Base-by-base conservation (phyloP, 2,113 vertebrate species). In the Oncorhynchus keta region DNA sequence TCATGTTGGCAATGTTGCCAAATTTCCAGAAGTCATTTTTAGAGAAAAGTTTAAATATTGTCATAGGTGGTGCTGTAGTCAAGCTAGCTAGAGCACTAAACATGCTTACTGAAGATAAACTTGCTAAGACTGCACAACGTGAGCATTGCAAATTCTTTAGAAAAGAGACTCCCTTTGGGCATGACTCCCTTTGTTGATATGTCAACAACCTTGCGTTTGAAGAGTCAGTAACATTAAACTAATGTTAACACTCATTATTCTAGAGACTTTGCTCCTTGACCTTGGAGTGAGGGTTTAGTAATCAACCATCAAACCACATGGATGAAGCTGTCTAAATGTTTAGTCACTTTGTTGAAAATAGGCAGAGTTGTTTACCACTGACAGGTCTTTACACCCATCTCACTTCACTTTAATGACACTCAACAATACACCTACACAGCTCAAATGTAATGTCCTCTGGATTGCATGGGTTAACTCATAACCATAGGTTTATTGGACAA, bases 101-200 rank as follows among this genome's bases (percentile, higher is more conserved):
- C 39, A 9, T 39, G 39, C 39, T 9, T 39, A 2, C 39, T 8
- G 39, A 45, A 45, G 39, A 45, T 45, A 45, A 45, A 45, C 39
- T 11, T 39, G 35, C 35, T 39, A 39, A 39, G 9, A 45, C 39
- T 11, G 39, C 39, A 45, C 39, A 45, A 45, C 39, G 9, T 11
- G 39, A 45, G 9, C 9, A 0, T 45, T 45, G 9, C 39, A 45
- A 45, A 45, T 45, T 74, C 20, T n/a, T 8, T 45, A 45, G 39
- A 45, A 45, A 45, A 45, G 9, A 11, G 39, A 12, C 39, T 79
- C 71, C 71, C 35, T 45, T 71, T 28, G 70, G 72, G 70, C 35
- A 75, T 13, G 64, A 61, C 48, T 51, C 64, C 67, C 75, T 72
- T 49, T 45, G 39, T 45, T 11, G 9, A 45, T 45, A 45, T 45